Base-by-base conservation (phyloP, 2,888 invertebrate species). In the Dicyrtomina minuta region DNA sequence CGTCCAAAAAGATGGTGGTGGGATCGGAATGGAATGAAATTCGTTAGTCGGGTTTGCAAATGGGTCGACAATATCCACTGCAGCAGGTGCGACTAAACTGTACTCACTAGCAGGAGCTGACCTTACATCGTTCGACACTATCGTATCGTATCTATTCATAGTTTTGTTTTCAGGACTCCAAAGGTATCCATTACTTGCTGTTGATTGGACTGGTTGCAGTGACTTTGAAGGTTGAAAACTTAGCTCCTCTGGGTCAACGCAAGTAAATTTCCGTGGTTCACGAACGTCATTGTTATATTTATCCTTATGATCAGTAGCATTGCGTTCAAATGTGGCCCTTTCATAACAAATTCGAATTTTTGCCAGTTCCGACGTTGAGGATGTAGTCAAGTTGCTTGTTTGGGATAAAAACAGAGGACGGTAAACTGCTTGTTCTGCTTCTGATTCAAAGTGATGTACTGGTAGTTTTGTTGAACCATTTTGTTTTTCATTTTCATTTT, bases 1-100 rank as follows among this genome's bases (percentile, higher is more conserved):
- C 27, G 69, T 44, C 71, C 71, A 71, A 39, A 68, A 71, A 5
- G 64, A 65, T 58, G 59, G 49, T 6, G 68, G 66, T n/a, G 64
- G 67, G 15, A 66, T 46, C 22, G 66, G 69, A n/a, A 69, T 69
- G 17, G 67, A 56, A 27, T 22, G 22, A 8, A 33, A n/a, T 13
- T 12, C n/a, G 17, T 2, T 17, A 22, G 55, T 56, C 1, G 27
- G 8, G 20, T 13, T 13, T 55, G 15, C 3, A 8, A 6, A 26
- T 3, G 22, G 10, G 12, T 17, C 33, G 26, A 13, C 2, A 12
- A 2, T 46, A 15, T 17, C 10, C 3, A 10, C n/a, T 22, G 17
- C 1, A 17, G 10, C 15, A 17, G 24, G 49, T n/a, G 1, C 15
- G 8, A 46, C 62, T 26, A 17, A 17, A 20, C 17, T n/a, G 17